Evolutionary conservation across 2,888 invertebrate species (phyloP).

Genomic region (Athalia circularis): DNA sequence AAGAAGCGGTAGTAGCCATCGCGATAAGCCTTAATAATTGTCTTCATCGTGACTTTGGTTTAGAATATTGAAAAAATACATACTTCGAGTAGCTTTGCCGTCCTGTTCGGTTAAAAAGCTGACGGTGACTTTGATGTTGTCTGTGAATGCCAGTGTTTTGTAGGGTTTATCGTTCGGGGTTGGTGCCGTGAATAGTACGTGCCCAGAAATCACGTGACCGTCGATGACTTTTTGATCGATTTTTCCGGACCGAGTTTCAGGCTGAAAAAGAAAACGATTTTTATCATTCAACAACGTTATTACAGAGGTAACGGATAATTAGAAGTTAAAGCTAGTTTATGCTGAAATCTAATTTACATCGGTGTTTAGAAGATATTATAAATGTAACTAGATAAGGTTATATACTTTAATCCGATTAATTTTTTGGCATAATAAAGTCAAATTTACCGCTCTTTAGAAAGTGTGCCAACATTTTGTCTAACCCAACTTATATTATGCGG

Average conservation of each 20-base stretch:
- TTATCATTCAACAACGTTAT: background rate
- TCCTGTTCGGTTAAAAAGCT: constrained; percentile 85
- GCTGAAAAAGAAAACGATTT: constrained; percentile 72
- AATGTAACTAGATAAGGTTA: background rate
- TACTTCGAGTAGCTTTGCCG: constrained; percentile 81
- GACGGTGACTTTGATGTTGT: constrained; percentile 89
- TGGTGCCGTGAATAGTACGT: constrained; percentile 91
- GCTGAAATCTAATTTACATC: too few relatives aligned
- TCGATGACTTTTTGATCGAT: constrained; percentile 91
- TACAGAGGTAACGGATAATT: background rate
- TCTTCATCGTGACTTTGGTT: background rate
- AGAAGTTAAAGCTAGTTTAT: background rate
- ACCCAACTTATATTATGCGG: constrained; percentile 16
- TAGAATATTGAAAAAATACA: constrained; percentile 48
- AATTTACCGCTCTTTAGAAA: background rate
- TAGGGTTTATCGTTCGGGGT: constrained; percentile 84
- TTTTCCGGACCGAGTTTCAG: constrained; percentile 82
- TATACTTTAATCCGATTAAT: background rate
- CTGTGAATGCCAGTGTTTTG: constrained; percentile 88
- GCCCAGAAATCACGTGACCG: constrained; percentile 91
- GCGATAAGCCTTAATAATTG: background rate
- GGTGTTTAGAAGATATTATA: too few relatives aligned
- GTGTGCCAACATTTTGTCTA: background rate
- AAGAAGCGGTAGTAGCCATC: background rate
- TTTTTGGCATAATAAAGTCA: background rate